Conservation (phyloP, 2,797 vertebrate genomes). For the Chelmon rostratus region DNA sequence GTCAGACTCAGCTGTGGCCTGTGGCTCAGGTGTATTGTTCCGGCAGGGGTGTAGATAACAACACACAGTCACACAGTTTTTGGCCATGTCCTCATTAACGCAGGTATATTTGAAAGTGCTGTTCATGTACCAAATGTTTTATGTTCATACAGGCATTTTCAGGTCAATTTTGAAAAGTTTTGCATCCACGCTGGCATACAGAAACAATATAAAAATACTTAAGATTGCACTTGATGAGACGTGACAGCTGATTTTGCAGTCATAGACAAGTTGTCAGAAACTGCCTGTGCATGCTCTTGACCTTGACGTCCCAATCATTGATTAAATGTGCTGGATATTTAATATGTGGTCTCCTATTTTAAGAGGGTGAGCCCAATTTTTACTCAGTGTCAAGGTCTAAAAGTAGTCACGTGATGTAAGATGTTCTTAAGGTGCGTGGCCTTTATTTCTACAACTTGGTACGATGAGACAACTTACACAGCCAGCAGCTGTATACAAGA, state of each 20-base stretch:
- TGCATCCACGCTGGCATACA: not conserved
- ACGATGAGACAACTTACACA: conserved; percentile 11
- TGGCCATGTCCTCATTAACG: not conserved
- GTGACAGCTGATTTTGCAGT: not conserved
- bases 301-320: conserved; percentile 1
- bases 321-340: not conserved
- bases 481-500: conserved; percentile 27
- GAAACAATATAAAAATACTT: not conserved
- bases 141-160: not conserved
- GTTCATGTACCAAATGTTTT: not conserved
- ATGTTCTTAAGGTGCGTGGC: not conserved
- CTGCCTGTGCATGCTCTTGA: not conserved
- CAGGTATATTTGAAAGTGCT: conserved; percentile 7
- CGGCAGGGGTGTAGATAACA: conserved; percentile 45
- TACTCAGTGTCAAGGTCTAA: not conserved
- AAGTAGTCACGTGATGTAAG: not conserved
- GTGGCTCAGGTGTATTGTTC: conserved; percentile 70
- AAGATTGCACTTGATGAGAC: too few relatives aligned
- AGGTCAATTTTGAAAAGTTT: not conserved
- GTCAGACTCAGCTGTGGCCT: conserved; percentile 71
- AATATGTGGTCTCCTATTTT: not conserved
- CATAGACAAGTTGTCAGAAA: not conserved
- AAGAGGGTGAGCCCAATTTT: not conserved
- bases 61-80: conserved; percentile 27
- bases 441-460: conserved; percentile 15